These are phyloP conservation scores for Hippocampus comes DNA, from an alignment of 2,113 vertebrate genomes.

Conservation along the genomic window DNA sequence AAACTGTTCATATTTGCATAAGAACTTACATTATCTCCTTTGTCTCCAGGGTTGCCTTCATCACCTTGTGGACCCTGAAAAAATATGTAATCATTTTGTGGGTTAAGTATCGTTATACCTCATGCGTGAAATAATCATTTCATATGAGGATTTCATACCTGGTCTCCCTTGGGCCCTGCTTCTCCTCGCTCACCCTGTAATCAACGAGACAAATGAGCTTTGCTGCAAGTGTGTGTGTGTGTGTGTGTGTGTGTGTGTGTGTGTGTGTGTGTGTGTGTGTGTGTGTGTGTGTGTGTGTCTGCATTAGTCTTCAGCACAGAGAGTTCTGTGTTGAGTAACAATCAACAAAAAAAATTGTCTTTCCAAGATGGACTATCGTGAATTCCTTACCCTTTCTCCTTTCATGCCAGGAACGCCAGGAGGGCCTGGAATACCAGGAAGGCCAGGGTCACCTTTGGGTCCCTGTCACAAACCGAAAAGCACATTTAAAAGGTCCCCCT, in stretches of 20 bases:
- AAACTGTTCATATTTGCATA: not conserved
- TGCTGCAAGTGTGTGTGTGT: not conserved
- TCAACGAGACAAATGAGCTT: conserved; percentile 13
- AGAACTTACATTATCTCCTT: conserved; percentile 85
- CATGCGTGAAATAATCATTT: conserved; percentile 2
- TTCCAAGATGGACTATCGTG: conserved; percentile 1
- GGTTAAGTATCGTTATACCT: conserved; percentile 7
- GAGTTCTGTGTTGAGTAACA: conserved; percentile 14
- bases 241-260: not conserved
- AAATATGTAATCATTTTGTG: conserved; percentile 17
- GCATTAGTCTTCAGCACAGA: conserved; percentile 36
- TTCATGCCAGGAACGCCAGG: conserved; percentile 84
- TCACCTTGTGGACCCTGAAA: conserved; percentile 84
- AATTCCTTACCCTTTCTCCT: conserved; percentile 86
- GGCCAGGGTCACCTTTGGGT: conserved; percentile 83
- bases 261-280: too few relatives aligned
- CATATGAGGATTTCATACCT: conserved; percentile 69
- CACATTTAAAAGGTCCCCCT: not conserved
- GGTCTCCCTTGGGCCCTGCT: conserved; percentile 86
- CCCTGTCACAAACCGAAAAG: conserved; percentile 71
- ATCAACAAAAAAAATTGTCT: conserved; percentile 6
- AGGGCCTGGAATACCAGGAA: conserved; percentile 87
- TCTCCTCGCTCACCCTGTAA: conserved; percentile 84
- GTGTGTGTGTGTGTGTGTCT: not conserved
- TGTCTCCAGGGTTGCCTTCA: conserved; percentile 87